Evolutionary conservation across 1,140 invertebrate species (phyloP).

Genomic region (Drosophila sp.): DNA sequence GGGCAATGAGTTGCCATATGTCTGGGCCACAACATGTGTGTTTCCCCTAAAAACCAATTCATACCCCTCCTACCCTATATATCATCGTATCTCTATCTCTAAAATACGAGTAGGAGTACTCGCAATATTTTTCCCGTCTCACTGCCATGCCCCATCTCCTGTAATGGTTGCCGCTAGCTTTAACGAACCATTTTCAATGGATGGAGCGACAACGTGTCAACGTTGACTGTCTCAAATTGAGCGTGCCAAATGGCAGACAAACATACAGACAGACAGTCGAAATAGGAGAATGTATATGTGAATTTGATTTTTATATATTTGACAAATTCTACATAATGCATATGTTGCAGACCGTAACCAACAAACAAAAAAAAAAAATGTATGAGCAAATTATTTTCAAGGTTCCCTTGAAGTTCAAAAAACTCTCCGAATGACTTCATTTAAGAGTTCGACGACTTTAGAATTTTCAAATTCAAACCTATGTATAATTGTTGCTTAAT

Average conservation of each 20-base stretch:
- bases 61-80: neutral
- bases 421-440: neutral
- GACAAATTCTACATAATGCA: slow-evolving; percentile 1
- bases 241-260: slow-evolving; percentile 59
- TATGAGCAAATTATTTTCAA: slow-evolving; percentile 2
- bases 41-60: neutral
- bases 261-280: slow-evolving; percentile 24
- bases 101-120: slow-evolving; percentile 26
- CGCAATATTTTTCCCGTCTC: slow-evolving; percentile 36
- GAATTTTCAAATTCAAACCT: neutral
- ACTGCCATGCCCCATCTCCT: slow-evolving; percentile 7
- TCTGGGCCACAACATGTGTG: slow-evolving; percentile 18
- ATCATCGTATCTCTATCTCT: neutral
- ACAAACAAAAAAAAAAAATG: neutral
- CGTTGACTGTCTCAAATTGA: slow-evolving; percentile 68
- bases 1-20: slow-evolving; percentile 67
- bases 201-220: slow-evolving; percentile 41
- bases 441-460: neutral
- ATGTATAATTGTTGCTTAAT: too few species aligned
- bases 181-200: slow-evolving; percentile 29
- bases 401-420: slow-evolving; percentile 3
- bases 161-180: slow-evolving; percentile 17
- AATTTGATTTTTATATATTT: slow-evolving; percentile 8
- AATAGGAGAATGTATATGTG: neutral
- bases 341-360: slow-evolving; percentile 7